Base-by-base conservation (phyloP, 2,888 invertebrate species). In the Hylaea fasciaria region DNA sequence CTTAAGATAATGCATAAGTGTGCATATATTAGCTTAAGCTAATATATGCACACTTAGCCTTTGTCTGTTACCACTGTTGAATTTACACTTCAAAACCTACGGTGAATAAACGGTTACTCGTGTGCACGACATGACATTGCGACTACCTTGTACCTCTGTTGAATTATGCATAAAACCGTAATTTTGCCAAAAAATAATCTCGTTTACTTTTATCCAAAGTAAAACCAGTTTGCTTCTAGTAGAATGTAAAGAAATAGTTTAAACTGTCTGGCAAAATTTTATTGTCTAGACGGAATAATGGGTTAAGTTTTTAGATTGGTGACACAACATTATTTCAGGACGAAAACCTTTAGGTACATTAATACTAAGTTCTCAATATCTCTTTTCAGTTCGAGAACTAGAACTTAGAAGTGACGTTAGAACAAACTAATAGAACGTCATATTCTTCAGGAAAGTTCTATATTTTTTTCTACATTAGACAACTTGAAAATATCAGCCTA, bases 101-200 rank as follows among this genome's bases (percentile, higher is more conserved):
- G 61, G 55, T 60, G 61, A 61, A 61, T 61, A 56, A 61, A 61
- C 61, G 51, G 61, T 61, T 56, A 61, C 47, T 55, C 55, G 55
- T 51, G 55, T 61, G 61, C 51, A 51, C 55, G 60, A 51, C 61
- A 56, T 61, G 55, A 61, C 61, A 47, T 52, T 48, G 52, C 61
- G 47, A 61, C 43, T 56, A 56, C 61, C 50, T 52, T 48, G 50
- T 56, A 29, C 61, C 51, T 61, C 41, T 47, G 55, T 48, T 56
- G 56, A 61, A 61, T 61, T 56, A 56, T 60, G 57, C 54, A 59
- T 57, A 56, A 60, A 57, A 53, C 56, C 43, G 57, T 57, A 57
- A 64, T 60, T 57, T 57, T 51, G 45, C 39, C 54, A 59, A 59
- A 59, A 59, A 59, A 54, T 59, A 54, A 59, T 48, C 48, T 48